Evolutionary conservation across 2,113 vertebrate species (phyloP).

Genomic region (Puma concolor): DNA sequence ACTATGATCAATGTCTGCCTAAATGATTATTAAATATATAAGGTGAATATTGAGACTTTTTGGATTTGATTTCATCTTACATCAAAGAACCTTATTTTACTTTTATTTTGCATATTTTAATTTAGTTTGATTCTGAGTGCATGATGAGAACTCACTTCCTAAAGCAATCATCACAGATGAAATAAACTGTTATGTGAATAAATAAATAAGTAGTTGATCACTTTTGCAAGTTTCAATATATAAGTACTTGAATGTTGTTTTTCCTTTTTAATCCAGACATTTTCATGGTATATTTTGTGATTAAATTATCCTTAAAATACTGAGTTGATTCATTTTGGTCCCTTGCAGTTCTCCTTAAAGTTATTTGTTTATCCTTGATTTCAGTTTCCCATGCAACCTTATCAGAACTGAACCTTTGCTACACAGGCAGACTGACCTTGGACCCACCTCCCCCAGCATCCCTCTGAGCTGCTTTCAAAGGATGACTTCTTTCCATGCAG

Average conservation of each 20-base stretch:
- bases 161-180: background rate
- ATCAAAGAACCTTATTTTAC: background rate
- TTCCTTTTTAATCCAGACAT: background rate
- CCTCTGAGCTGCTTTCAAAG: background rate
- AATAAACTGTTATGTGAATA: background rate
- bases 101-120: conserved; percentile 19
- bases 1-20: background rate
- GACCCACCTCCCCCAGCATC: background rate
- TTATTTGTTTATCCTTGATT: background rate
- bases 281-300: background rate
- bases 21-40: background rate
- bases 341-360: background rate
- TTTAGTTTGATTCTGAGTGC: background rate
- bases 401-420: background rate
- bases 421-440: background rate
- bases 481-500: background rate
- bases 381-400: background rate
- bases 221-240: background rate
- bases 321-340: background rate
- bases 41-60: background rate
- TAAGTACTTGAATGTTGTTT: background rate
- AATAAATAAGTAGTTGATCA: background rate
- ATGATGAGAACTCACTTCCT: background rate
- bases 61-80: background rate
- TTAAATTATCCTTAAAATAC: background rate